These are phyloP conservation scores for Hystrix cristata DNA, from an alignment of 2,113 vertebrate species.

Conservation along the genomic window DNA sequence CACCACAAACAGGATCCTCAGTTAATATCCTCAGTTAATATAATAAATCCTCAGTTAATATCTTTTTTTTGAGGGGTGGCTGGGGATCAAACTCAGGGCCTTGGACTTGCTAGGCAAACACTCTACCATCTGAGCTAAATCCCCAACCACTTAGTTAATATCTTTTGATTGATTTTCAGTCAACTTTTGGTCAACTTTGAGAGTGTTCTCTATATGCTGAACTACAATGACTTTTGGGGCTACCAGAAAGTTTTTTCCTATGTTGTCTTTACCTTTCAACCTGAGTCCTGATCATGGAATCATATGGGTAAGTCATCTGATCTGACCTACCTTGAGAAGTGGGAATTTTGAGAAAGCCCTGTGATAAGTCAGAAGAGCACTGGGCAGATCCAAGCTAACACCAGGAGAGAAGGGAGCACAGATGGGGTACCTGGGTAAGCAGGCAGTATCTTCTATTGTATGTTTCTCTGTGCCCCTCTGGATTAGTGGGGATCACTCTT, in stretches of 20 bases:
- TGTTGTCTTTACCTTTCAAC: not conserved
- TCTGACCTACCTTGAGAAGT: not conserved
- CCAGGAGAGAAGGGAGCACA: not conserved
- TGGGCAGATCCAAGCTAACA: not conserved
- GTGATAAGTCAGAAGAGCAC: not conserved
- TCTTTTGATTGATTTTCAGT: not conserved
- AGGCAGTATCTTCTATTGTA: no score
- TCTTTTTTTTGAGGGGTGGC: no score
- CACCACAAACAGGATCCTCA: not conserved
- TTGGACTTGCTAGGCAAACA: no score
- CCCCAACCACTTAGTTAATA: not conserved
- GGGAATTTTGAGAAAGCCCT: not conserved
- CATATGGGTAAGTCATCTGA: not conserved
- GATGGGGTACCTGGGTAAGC: not conserved
- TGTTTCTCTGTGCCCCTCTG: not conserved
- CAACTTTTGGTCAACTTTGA: not conserved
- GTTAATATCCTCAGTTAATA: no score
- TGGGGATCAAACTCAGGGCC: no score
- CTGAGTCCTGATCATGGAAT: not conserved
- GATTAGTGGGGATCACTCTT: not conserved
- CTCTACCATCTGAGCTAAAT: no score
- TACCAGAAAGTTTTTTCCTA: not conserved
- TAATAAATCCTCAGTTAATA: no score
- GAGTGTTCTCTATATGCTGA: not conserved
- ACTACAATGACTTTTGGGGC: not conserved